Base-by-base conservation (phyloP, 2,888 invertebrate species). In the Cheiracanthium punctorium region DNA sequence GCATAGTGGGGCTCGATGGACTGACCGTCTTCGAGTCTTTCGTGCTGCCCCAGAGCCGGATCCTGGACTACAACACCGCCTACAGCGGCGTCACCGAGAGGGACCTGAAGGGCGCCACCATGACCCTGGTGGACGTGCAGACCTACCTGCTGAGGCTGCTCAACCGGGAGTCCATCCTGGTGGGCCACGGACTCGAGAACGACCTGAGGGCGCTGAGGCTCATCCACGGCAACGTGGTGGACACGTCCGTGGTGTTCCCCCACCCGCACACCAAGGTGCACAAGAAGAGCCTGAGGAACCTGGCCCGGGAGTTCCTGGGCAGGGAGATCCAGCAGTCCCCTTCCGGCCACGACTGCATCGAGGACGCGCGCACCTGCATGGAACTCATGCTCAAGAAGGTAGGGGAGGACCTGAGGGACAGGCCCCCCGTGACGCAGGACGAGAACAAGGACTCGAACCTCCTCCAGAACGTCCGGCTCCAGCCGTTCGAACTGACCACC, bases 141-240 rank as follows among this genome's bases (percentile, higher is more conserved):
- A 96, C 96, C 14, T 95, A 96, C 65, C 93, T 99, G 80, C 93
- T 99, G 89, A 95, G 96, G 88, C 94, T 97, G 93, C 96, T 98
- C 91, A 96, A 95, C 90, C 95, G 95, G 88, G 95, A 96, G 91
- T 97, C 98, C 17, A 97, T 99, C 90, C 93, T 99, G n/a, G 95
- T 99, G 89, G 99, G 99, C 0, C 99, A 99, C 92, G 97, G 98
- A 92, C 94, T 99, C 90, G 99, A 99, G 91, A 97, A 96, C 89
- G 99, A 99, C 93, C 94, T 99, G 90, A 96, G 96, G 92, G 97
- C 97, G 24, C 93, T 99, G 37, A 97, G 97, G 93, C 92, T 98
- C 82, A 95, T 98, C 88, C 98, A 98, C 91, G 94, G 95, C 87
- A 95, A 95, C 32, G 95, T 98, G 8, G 95, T 99, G 33, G 99